Percentiles rank a stretch among this genome's conserved stretches.
Conservation (phyloP, 2,888 invertebrate genomes). For the Amiota mariae region DNA sequence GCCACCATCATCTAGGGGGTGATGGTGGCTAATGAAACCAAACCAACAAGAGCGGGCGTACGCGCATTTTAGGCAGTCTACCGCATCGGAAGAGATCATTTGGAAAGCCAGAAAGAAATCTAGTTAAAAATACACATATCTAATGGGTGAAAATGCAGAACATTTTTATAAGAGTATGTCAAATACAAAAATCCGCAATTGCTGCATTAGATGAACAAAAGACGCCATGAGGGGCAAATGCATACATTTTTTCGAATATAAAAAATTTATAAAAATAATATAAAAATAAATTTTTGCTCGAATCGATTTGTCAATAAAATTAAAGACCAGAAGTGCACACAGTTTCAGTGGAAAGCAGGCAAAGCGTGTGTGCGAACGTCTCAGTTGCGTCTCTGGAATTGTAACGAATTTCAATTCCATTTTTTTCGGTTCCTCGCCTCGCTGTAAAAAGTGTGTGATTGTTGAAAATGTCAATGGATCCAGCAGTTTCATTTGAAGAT, state of each 20-base stretch:
- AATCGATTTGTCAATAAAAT: slow-evolving; percentile 70
- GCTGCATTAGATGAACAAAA: too few species aligned
- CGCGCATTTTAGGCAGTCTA: slow-evolving; percentile 28
- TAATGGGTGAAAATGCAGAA: slow-evolving; percentile 47
- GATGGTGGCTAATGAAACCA: slow-evolving; percentile 54
- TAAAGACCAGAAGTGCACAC: slow-evolving; percentile 49
- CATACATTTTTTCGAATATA: slow-evolving; percentile 34
- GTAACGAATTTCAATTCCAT: neutral
- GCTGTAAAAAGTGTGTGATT: too few species aligned
- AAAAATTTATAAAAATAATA: slow-evolving; percentile 33
- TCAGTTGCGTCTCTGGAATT: neutral
- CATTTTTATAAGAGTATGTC: slow-evolving; percentile 56
- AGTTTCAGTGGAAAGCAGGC: slow-evolving; percentile 66
- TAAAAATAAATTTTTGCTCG: slow-evolving; percentile 36
- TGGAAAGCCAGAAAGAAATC: slow-evolving; percentile 33
- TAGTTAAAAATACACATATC: slow-evolving; percentile 33
- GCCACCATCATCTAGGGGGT: too few species aligned
- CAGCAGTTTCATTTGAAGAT: slow-evolving; percentile 68
- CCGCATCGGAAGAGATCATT: slow-evolving; percentile 30
- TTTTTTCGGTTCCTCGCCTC: too few species aligned
- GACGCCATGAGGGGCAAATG: slow-evolving; percentile 33
- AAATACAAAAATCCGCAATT: slow-evolving; percentile 32
- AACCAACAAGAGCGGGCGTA: slow-evolving; percentile 39
- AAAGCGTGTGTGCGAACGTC: slow-evolving; percentile 58
- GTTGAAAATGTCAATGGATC: slow-evolving; percentile 66